phyloP scores from a whole-genome alignment of 1,140 invertebrate species.

The Zaprionus africanus region DNA sequence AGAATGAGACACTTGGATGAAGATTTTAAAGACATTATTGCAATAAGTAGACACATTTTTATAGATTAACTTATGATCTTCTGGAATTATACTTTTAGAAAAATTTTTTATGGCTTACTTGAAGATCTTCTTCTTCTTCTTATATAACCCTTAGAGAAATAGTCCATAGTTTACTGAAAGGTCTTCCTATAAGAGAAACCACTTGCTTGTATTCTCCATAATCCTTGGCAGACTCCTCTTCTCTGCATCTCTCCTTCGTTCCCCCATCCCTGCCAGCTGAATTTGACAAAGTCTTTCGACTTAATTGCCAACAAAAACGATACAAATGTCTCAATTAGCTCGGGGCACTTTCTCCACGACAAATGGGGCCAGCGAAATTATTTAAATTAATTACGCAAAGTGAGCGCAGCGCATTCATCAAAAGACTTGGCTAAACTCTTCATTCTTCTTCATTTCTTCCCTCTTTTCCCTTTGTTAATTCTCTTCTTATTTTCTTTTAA shows the following conservation, averaged over 20 bases:
- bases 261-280: not conserved
- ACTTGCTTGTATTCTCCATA: not conserved
- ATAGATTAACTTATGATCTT: not conserved
- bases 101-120: not conserved
- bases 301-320: conserved; percentile 58
- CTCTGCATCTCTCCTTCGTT: not conserved
- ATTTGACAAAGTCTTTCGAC: conserved; percentile 20
- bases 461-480: conserved; percentile 13
- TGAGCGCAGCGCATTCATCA: conserved; percentile 51
- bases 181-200: not conserved
- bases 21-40: not conserved
- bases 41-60: not conserved
- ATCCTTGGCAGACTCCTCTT: not conserved
- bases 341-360: conserved; percentile 55
- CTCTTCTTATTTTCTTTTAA: conserved; percentile 43
- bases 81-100: too few relatives aligned
- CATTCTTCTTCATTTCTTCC: not conserved
- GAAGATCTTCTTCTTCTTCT: not conserved
- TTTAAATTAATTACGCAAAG: conserved; percentile 75
- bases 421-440: conserved; percentile 28
- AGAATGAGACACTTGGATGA: conserved; percentile 1
- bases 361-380: conserved; percentile 61
- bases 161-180: too few relatives aligned
- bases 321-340: conserved; percentile 71
- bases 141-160: too few relatives aligned